phyloP scores from a whole-genome alignment of 2,113 vertebrate species.

The Zosterops japonicus region DNA sequence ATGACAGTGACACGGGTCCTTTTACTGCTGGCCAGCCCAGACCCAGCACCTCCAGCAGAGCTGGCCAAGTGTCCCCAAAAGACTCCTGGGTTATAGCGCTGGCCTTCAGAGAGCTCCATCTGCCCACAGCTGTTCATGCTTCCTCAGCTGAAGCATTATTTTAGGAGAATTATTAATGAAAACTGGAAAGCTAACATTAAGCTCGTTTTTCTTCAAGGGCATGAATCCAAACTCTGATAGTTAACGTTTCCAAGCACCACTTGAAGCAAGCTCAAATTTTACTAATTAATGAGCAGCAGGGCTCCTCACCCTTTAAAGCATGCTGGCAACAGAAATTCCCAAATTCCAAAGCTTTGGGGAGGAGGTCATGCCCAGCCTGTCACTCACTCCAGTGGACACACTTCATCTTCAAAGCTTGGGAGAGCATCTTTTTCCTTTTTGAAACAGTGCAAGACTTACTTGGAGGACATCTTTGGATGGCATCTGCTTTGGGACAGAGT shows the following conservation, averaged over 20 bases:
- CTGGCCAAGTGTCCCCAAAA: rapidly evolving
- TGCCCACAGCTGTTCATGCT: not conserved
- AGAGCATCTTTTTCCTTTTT: not conserved
- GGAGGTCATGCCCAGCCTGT: not conserved
- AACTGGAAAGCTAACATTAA: not conserved
- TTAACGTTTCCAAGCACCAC: constrained; percentile 26
- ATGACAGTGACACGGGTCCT: rapidly evolving
- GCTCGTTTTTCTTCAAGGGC: not conserved
- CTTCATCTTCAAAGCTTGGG: not conserved
- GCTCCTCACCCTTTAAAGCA: not conserved
- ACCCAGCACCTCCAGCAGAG: not conserved
- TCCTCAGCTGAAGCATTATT: not conserved
- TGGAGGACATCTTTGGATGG: not conserved
- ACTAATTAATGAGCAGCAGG: constrained; percentile 15
- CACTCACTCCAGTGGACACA: rapidly evolving
- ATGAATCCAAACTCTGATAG: constrained; percentile 11
- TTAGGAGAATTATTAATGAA: not conserved
- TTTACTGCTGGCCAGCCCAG: rapidly evolving
- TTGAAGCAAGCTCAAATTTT: constrained; percentile 39
- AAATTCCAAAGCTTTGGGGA: not conserved
- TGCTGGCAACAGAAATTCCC: not conserved
- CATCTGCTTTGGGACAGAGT: not conserved
- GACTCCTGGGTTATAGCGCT: rapidly evolving
- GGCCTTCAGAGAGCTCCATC: not conserved
- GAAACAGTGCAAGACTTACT: not conserved